Percentiles rank a stretch among this genome's conserved stretches.
Conservation (phyloP, 1,140 invertebrate genomes). For the Fopius arisanus region DNA sequence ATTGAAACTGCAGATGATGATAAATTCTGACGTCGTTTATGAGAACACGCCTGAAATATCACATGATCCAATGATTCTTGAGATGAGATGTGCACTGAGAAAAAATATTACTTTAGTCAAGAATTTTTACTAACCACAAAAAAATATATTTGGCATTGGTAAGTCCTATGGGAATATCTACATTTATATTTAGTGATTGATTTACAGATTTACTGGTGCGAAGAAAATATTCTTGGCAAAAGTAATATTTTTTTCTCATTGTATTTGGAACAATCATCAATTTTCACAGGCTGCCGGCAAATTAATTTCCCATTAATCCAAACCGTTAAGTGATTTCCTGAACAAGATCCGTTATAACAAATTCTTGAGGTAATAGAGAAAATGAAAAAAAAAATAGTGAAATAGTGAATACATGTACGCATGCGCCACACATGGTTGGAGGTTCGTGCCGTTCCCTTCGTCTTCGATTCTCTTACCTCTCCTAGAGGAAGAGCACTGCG, state of each 20-base stretch:
- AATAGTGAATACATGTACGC: not conserved
- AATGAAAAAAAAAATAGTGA: not conserved
- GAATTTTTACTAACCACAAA: no score
- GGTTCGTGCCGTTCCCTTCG: not conserved
- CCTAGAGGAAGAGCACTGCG: constrained; percentile 36
- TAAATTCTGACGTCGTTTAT: not conserved
- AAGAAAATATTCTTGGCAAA: no score
- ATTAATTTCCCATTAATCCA: not conserved
- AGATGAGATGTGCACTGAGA: no score
- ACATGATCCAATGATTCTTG: no score
- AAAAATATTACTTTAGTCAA: not conserved
- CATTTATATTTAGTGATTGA: no score
- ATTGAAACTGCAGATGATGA: not conserved
- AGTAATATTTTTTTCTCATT: no score
- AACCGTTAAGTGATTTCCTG: not conserved
- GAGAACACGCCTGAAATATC: not conserved
- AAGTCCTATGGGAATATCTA: no score
- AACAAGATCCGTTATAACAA: not conserved
- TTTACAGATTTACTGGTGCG: no score
- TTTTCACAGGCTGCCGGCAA: not conserved
- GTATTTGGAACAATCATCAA: not conserved
- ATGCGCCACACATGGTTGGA: not conserved
- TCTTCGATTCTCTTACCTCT: constrained; percentile 22
- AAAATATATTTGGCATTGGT: no score
- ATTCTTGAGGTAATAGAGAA: not conserved